phyloP scores from a whole-genome alignment of 2,113 vertebrate genomes.

The Sigmodon hispidus region DNA sequence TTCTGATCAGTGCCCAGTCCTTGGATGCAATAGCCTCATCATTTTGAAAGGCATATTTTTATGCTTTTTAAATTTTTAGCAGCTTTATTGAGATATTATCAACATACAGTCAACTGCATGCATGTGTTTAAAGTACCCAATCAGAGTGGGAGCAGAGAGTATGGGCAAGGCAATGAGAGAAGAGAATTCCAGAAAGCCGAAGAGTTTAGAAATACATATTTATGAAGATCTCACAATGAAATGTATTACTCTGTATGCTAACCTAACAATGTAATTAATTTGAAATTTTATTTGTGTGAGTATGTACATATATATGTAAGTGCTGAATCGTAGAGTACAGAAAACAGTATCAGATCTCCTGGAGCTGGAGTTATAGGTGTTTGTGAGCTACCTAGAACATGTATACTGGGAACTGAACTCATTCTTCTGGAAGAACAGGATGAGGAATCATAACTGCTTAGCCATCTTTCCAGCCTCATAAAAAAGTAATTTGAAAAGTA shows the following conservation, averaged over 20 bases:
- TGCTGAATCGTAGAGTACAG: background rate
- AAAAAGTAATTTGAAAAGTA: background rate
- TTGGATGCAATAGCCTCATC: background rate
- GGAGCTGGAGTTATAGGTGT: background rate
- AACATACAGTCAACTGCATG: background rate
- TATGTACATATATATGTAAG: no score
- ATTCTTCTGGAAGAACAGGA: background rate
- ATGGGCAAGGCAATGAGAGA: background rate
- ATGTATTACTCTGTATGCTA: background rate
- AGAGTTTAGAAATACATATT: background rate
- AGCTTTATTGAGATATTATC: background rate
- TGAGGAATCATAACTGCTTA: background rate
- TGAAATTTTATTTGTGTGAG: background rate
- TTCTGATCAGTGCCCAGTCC: background rate
- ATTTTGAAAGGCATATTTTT: background rate
- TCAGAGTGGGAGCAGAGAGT: background rate
- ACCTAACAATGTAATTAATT: background rate
- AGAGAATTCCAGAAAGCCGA: background rate
- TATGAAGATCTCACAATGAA: background rate
- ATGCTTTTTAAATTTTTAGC: constrained; percentile 6
- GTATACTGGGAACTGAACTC: background rate
- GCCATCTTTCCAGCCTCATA: background rate
- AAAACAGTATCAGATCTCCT: background rate
- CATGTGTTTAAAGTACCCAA: background rate
- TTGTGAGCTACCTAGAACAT: background rate